Conservation (phyloP, 64 coral and sea anemone genomes). For the Platygyra sinensis region DNA sequence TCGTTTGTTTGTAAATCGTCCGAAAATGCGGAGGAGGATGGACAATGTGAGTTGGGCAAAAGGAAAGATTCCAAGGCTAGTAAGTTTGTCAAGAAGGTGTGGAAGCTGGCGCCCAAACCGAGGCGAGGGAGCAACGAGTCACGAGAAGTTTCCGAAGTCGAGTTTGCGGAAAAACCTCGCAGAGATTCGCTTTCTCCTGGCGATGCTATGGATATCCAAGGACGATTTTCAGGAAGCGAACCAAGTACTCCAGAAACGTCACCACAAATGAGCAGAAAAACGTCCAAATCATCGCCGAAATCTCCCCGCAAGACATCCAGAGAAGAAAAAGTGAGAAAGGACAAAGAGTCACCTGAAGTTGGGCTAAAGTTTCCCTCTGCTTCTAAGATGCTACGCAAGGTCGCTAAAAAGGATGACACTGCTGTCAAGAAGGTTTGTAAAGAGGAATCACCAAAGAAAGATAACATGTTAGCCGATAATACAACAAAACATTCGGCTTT, state of each 20-base stretch:
- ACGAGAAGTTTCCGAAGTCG: constrained; percentile 1
- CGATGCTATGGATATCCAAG: constrained; percentile 28
- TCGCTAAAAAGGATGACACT: background rate
- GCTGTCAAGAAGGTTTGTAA: background rate
- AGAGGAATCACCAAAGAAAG: constrained; percentile 22
- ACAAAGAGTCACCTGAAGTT: background rate
- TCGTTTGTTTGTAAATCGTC: background rate
- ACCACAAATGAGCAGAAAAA: constrained; percentile 19
- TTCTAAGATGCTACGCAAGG: constrained; percentile 1
- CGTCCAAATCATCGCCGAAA: constrained; percentile 27
- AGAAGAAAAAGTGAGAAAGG: constrained; percentile 28
- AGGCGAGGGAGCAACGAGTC: constrained; percentile 15
- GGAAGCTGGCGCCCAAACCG: constrained; percentile 7
- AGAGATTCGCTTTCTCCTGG: constrained; percentile 39
- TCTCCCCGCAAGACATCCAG: background rate
- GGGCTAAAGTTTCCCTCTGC: background rate
- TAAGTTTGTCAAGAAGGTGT: constrained; percentile 35
- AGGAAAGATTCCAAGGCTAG: constrained; percentile 29
- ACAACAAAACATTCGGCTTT: background rate
- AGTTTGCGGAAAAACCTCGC: constrained; percentile 7
- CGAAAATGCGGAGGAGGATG: constrained; percentile 3
- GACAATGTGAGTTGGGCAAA: background rate
- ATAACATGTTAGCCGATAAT: background rate
- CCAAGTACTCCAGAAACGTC: constrained; percentile 22
- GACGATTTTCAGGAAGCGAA: constrained; percentile 42